Percentiles rank a stretch among this genome's conserved stretches.
phyloP scores from a whole-genome alignment of 2,797 vertebrate species.

The Ciconia nigra region DNA sequence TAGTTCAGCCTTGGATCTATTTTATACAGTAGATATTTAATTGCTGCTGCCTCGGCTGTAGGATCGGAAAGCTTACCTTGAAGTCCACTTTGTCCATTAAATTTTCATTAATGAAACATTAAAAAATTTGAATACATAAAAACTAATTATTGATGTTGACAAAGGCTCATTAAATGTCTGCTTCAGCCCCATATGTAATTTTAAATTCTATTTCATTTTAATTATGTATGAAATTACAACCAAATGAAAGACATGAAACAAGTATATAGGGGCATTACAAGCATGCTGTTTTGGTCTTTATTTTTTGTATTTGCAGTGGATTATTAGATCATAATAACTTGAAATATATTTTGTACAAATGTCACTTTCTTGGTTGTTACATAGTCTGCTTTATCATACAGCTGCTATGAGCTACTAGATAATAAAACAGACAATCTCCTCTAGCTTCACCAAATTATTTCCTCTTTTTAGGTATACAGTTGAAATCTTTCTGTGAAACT shows the following conservation, averaged over 20 bases:
- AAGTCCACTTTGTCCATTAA: background rate
- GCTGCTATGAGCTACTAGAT: background rate
- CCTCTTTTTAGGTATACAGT: background rate
- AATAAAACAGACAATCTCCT: background rate
- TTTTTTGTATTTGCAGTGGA: background rate
- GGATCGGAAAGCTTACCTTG: background rate
- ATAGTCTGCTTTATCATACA: background rate
- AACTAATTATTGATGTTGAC: background rate
- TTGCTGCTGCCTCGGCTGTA: background rate
- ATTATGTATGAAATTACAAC: background rate
- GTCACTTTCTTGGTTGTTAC: background rate
- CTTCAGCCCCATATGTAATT: background rate
- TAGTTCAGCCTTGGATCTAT: background rate
- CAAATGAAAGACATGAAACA: background rate
- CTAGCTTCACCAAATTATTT: background rate
- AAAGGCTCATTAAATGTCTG: background rate
- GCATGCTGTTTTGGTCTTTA: background rate
- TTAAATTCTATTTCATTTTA: constrained; percentile 27
- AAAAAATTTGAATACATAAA: background rate
- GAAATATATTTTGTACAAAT: background rate
- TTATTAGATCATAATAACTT: background rate
- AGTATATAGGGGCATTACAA: background rate
- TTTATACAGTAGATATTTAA: background rate
- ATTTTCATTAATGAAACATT: background rate
- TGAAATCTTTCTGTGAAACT: background rate